Evolutionary conservation across 2,113 vertebrate species (phyloP).

Genomic region (Ophiodon elongatus): DNA sequence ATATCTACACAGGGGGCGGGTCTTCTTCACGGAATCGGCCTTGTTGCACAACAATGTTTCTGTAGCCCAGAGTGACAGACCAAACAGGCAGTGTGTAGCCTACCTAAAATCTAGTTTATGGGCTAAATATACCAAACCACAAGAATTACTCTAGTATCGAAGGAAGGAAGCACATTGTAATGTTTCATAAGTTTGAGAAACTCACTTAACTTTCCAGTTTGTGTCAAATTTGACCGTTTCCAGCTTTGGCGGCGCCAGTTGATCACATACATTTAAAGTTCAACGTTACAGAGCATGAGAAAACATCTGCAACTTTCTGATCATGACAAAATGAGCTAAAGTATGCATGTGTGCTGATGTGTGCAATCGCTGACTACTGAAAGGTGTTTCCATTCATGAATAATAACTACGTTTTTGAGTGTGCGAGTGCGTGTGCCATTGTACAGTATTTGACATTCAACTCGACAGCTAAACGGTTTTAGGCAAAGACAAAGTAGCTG

Average conservation of each 20-base stretch:
- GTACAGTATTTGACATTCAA: slow-evolving; percentile 47
- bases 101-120: background rate
- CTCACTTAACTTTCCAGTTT: background rate
- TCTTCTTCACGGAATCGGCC: background rate
- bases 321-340: slow-evolving; percentile 1
- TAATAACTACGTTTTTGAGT: slow-evolving; percentile 2
- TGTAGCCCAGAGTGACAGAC: background rate
- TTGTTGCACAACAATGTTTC: background rate
- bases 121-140: background rate
- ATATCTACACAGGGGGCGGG: background rate
- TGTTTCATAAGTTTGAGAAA: slow-evolving; percentile 10
- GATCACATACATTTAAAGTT: background rate
- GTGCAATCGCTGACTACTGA: background rate
- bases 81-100: background rate
- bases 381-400: background rate
- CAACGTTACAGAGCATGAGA: too few species aligned
- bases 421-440: background rate
- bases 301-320: background rate
- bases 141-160: background rate
- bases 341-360: background rate
- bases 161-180: background rate
- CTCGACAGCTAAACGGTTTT: slow-evolving; percentile 20
- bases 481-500: slow-evolving; percentile 54
- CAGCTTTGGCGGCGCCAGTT: background rate
- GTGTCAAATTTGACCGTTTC: background rate